Evolutionary conservation across 2,797 vertebrate species (phyloP).

Genomic region (Diplodus sargus): DNA sequence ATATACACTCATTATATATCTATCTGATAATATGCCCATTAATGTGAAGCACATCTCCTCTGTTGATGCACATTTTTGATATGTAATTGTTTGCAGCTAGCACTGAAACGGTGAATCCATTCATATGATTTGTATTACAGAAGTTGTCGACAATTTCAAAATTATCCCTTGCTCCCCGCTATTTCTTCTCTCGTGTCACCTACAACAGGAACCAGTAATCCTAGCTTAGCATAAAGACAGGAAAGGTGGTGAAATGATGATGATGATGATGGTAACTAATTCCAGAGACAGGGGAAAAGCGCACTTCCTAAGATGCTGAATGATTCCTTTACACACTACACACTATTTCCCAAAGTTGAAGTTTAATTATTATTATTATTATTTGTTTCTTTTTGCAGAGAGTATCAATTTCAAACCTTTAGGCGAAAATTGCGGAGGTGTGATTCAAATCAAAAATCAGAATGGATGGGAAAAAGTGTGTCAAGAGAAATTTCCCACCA

Average conservation of each 20-base stretch:
- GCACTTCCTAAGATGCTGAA: neutral
- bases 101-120: neutral
- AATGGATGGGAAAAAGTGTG: slow-evolving; percentile 11
- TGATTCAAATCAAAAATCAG: slow-evolving; percentile 16
- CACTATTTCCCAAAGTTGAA: neutral
- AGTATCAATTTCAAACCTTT: neutral
- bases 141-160: too few relatives aligned
- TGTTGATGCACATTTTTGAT: neutral
- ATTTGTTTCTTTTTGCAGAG: slow-evolving; percentile 40
- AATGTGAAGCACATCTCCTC: neutral
- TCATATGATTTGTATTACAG: neutral
- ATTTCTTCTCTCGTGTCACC: neutral
- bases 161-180: neutral
- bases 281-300: too few relatives aligned
- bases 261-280: too few relatives aligned
- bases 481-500: accelerated
- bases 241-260: neutral
- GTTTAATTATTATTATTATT: neutral
- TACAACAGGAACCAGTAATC: neutral
- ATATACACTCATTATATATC: too few relatives aligned
- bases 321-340: neutral
- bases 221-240: neutral
- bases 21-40: neutral
- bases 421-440: slow-evolving; percentile 46
- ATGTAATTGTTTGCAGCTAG: neutral